phyloP scores from a whole-genome alignment of 1,140 invertebrate species.

The Brachionus calyciflorus region DNA sequence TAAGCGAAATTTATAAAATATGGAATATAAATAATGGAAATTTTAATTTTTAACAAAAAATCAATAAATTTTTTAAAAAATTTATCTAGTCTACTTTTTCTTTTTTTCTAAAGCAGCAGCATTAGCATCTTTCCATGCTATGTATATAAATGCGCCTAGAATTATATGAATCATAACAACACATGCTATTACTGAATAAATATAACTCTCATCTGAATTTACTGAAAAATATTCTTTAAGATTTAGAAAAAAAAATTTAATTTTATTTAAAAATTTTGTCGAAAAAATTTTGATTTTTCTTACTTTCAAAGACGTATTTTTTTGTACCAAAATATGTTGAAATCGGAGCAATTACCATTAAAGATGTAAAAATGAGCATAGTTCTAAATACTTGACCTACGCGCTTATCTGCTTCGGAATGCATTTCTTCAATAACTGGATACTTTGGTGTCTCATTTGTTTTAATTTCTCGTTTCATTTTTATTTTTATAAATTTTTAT shows the following conservation, averaged over 20 bases:
- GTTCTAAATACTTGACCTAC: slow-evolving; percentile 46
- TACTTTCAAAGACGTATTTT: slow-evolving; percentile 45
- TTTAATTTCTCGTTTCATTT: neutral
- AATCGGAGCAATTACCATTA: slow-evolving; percentile 43
- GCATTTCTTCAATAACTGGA: slow-evolving; percentile 28
- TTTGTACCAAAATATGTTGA: slow-evolving; percentile 32
- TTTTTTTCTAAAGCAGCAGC: slow-evolving; percentile 24
- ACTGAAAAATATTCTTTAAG: slow-evolving; percentile 30
- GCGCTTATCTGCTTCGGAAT: slow-evolving; percentile 10
- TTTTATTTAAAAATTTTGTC: neutral
- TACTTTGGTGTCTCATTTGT: neutral
- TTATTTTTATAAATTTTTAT: neutral
- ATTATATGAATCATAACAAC: slow-evolving; percentile 39
- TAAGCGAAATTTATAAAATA: neutral
- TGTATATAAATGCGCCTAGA: slow-evolving; percentile 43
- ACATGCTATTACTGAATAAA: slow-evolving; percentile 3
- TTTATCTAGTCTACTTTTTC: neutral
- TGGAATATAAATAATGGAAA: neutral
- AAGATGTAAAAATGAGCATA: slow-evolving; percentile 18
- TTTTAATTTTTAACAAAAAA: too few species aligned
- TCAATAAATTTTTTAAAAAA: too few species aligned
- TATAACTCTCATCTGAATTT: slow-evolving; percentile 23
- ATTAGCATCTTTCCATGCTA: slow-evolving; percentile 39
- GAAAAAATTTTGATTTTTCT: too few species aligned
- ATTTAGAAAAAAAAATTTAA: neutral